These are phyloP conservation scores for Brenthis ino DNA, from an alignment of 2,888 invertebrate genomes.

Conservation along the genomic window DNA sequence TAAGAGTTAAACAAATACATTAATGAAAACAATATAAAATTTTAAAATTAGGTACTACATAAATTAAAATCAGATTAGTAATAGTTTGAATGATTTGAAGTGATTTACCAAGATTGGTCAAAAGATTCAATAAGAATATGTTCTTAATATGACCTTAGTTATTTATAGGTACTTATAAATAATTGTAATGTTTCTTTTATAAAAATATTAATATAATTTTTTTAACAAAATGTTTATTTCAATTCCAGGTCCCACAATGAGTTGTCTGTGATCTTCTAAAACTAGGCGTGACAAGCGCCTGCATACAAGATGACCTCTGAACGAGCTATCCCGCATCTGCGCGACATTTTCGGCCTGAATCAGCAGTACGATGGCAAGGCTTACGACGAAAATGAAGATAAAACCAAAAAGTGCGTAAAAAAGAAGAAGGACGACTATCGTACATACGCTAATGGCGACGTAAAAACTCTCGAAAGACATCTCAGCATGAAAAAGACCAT, in stretches of 20 bases:
- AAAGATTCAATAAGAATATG: too few species aligned
- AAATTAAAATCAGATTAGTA: too few species aligned
- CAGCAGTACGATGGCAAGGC: slow-evolving; percentile 77
- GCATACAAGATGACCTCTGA: slow-evolving; percentile 84
- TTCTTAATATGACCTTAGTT: too few species aligned
- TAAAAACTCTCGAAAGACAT: slow-evolving; percentile 89
- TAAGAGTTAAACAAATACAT: too few species aligned
- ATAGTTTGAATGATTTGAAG: too few species aligned
- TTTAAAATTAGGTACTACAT: too few species aligned
- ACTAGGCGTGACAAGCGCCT: slow-evolving; percentile 53
- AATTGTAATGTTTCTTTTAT: too few species aligned
- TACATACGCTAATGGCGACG: slow-evolving; percentile 85
- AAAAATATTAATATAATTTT: too few species aligned
- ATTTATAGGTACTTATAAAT: too few species aligned
- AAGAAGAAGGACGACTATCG: slow-evolving; percentile 87
- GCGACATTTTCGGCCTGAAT: slow-evolving; percentile 87
- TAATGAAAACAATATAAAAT: background rate
- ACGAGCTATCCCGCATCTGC: slow-evolving; percentile 88
- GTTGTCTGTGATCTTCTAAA: slow-evolving; percentile 61
- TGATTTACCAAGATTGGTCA: background rate
- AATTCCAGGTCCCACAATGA: slow-evolving; percentile 74
- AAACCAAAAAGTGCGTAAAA: slow-evolving; percentile 80
- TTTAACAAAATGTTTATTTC: slow-evolving; percentile 43
- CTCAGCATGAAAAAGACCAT: slow-evolving; percentile 94
- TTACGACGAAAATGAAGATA: slow-evolving; percentile 76